Base-by-base conservation (phyloP, 1,140 invertebrate species). In the Archegozetes longisetosus region DNA sequence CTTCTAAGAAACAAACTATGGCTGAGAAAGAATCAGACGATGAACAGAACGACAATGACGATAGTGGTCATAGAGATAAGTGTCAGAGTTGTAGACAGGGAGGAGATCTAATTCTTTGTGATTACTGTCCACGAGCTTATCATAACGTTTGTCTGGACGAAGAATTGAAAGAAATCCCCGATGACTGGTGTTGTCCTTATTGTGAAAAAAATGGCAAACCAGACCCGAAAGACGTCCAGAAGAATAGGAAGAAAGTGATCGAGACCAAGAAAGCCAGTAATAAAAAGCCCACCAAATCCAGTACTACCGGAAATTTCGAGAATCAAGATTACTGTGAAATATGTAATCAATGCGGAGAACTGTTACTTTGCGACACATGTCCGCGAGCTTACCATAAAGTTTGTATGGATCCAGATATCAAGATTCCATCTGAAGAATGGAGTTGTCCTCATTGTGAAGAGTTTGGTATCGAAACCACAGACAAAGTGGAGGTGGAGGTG, bases 241-340 rank as follows among this genome's bases (percentile, higher is more conserved):
- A 80, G 27, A 92, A 92, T 71, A 90, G 86, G 48, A 92, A 93
- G 76, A 89, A 74, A 82, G 80, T 63, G 53, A 9, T 28, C 22
- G 25, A 58, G 22, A 22, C 26, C 23, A 29, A 25, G 49, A 28
- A 40, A 40, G 51, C 88, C 74, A 92, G 91, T 78, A 90, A 86
- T 76, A 89, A 88, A 70, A 79, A 84, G n/a, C 87, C 88, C 73
- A 85, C 83, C 1, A 86, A 83, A 0, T 83, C 81, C 27, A 86
- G 85, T 67, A 86, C 86, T 65, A 84, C 85, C 0, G 46, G 53
- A 20, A 61, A 1, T 22, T 84, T 83, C 55, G 91, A 98, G 70
- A 95, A 99, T 75, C 94, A 99, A 75, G 95, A 99, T 73, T 99
- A 97, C 72, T 98, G 94, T 73, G 94, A 98, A 75, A 94, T 98